These are phyloP conservation scores for Harpegnathos saltator DNA, from an alignment of 1,140 invertebrate genomes.

Conservation along the genomic window DNA sequence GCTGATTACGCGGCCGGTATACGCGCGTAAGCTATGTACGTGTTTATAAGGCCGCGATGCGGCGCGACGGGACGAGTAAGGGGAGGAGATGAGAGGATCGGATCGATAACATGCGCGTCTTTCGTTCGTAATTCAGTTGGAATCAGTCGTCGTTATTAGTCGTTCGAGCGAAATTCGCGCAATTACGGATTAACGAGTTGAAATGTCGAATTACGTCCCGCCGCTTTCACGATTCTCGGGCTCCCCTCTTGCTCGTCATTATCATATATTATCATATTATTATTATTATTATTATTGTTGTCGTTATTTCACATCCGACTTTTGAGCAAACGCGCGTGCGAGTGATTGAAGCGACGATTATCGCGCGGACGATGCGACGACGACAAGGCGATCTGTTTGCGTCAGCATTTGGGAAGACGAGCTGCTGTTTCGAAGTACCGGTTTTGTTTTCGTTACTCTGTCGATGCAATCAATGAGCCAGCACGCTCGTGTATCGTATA, in stretches of 20 bases:
- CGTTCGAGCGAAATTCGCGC: not conserved
- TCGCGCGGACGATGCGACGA: too few species aligned
- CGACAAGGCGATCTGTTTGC: not conserved
- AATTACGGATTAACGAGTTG: not conserved
- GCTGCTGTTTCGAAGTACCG: not conserved
- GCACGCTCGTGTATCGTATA: not conserved
- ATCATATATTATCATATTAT: too few species aligned
- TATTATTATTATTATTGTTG: too few species aligned
- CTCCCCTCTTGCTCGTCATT: too few species aligned
- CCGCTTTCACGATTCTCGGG: not conserved
- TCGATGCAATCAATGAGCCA: not conserved
- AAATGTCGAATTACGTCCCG: not conserved
- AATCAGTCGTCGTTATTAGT: too few species aligned
- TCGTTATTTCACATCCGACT: too few species aligned
- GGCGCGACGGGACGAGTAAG: too few species aligned
- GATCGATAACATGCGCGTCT: not conserved
- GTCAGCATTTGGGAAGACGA: not conserved
- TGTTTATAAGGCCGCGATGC: slow-evolving; percentile 9
- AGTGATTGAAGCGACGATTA: too few species aligned
- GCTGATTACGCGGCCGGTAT: not conserved
- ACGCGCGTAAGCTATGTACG: not conserved
- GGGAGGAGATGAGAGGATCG: too few species aligned
- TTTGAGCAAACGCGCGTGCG: too few species aligned
- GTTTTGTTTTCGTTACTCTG: not conserved
- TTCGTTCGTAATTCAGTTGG: not conserved